phyloP scores from a whole-genome alignment of 2,888 invertebrate species.

The Spisula subtruncata region DNA sequence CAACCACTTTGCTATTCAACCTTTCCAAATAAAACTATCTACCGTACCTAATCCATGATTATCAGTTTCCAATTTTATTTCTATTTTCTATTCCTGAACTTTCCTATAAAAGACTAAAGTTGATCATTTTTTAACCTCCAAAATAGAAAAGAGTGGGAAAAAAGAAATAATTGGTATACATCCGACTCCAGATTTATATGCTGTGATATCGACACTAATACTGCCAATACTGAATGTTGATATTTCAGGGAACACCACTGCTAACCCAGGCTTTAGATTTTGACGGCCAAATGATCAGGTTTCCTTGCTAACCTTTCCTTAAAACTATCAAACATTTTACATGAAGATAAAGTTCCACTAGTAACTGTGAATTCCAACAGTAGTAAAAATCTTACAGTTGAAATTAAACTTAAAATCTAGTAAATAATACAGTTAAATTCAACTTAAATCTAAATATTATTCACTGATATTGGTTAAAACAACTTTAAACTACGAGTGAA shows the following conservation, averaged over 20 bases:
- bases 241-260: neutral
- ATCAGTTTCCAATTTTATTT: too few species aligned
- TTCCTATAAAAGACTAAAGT: too few species aligned
- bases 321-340: neutral
- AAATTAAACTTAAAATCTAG: too few species aligned
- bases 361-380: neutral
- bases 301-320: neutral
- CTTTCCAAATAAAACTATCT: too few species aligned
- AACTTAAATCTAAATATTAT: too few species aligned
- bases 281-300: neutral
- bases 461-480: too few species aligned
- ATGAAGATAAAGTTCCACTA: neutral
- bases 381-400: neutral
- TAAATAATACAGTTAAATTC: too few species aligned
- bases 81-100: too few species aligned
- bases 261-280: neutral
- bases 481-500: too few species aligned
- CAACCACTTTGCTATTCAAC: too few species aligned
- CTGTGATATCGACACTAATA: neutral
- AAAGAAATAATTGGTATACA: neutral
- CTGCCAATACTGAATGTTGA: neutral
- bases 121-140: conserved; percentile 12
- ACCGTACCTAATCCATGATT: too few species aligned
- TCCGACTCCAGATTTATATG: neutral
- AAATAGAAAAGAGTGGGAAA: neutral